Conservation (phyloP, 2,113 vertebrate genomes). For the Pituophis catenifer region DNA sequence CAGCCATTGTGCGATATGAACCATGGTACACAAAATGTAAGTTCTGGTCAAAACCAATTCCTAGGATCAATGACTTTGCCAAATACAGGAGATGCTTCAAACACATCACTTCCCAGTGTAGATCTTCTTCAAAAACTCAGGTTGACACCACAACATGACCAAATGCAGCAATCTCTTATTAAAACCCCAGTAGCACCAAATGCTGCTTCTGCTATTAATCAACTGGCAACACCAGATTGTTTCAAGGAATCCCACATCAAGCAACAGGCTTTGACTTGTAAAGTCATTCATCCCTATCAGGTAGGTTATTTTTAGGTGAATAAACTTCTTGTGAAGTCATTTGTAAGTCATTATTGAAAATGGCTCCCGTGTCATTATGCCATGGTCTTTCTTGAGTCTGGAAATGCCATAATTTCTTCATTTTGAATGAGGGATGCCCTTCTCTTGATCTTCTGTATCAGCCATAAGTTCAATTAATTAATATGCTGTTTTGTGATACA, state of each 20-base stretch:
- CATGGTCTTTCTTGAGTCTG: not conserved
- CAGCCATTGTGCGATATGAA: constrained; percentile 68
- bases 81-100: constrained; percentile 59
- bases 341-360: not conserved
- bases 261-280: constrained; percentile 65
- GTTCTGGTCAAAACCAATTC: constrained; percentile 58
- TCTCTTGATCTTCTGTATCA: not conserved
- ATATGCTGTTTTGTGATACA: not conserved
- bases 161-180: constrained; percentile 73
- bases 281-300: constrained; percentile 75
- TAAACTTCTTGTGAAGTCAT: not conserved
- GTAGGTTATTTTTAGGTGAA: constrained; percentile 59
- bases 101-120: constrained; percentile 67
- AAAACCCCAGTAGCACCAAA: constrained; percentile 80
- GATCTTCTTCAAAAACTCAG: constrained; percentile 86
- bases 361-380: too few species aligned
- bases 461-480: not conserved
- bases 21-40: constrained; percentile 52
- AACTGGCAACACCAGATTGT: constrained; percentile 89
- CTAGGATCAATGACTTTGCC: constrained; percentile 62
- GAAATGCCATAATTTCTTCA: not conserved
- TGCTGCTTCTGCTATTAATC: constrained; percentile 73
- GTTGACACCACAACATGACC: constrained; percentile 75
- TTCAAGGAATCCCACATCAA: constrained; percentile 85
- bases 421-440: not conserved